phyloP scores from a whole-genome alignment of 2,797 vertebrate species.

The Oceanodroma leucorhoa region DNA sequence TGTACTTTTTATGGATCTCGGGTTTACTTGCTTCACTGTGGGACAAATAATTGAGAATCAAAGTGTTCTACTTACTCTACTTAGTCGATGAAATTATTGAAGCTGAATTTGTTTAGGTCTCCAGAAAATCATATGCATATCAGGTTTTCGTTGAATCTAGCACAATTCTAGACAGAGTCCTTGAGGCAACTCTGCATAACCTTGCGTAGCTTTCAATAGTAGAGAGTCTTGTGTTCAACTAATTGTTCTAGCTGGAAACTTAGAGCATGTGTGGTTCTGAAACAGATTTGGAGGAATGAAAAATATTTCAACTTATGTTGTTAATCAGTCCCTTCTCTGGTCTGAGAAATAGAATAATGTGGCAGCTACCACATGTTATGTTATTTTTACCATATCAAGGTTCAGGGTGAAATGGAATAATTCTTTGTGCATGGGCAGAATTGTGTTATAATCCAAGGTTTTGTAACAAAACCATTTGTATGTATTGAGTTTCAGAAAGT shows the following conservation, averaged over 20 bases:
- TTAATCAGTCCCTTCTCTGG: background rate
- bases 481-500: background rate
- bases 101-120: background rate
- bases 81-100: background rate
- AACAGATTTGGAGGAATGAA: background rate
- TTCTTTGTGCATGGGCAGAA: background rate
- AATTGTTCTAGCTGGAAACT: background rate
- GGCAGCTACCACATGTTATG: background rate
- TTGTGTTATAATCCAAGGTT: background rate
- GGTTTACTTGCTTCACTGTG: background rate
- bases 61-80: background rate
- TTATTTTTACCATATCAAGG: background rate
- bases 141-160: background rate
- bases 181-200: background rate
- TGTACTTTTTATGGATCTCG: background rate
- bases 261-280: background rate
- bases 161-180: background rate
- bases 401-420: background rate
- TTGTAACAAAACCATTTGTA: background rate
- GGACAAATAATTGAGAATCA: background rate
- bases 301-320: rapidly evolving
- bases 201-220: background rate
- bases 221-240: background rate
- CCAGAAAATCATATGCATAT: background rate
- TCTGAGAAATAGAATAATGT: background rate